Evolutionary conservation across 2,113 vertebrate species (phyloP).

Genomic region (Corapipo altera): DNA sequence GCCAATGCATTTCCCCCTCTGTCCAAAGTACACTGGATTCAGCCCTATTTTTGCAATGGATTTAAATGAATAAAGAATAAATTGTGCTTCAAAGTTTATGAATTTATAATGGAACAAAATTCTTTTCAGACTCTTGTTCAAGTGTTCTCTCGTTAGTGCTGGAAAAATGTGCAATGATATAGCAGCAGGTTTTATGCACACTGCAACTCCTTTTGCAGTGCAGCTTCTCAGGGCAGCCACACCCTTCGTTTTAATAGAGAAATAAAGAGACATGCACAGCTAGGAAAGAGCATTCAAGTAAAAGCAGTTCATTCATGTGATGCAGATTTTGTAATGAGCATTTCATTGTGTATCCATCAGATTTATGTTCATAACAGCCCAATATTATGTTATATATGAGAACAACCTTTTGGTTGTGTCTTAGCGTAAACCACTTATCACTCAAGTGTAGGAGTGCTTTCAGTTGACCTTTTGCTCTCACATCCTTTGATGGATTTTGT

Average conservation of each 20-base stretch:
- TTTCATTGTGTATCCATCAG: not conserved
- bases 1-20: not conserved
- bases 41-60: not conserved
- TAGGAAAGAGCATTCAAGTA: not conserved
- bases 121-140: not conserved
- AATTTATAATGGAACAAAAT: not conserved
- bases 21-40: not conserved
- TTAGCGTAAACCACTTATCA: fast-evolving
- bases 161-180: not conserved
- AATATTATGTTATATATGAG: not conserved
- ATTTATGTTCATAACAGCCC: not conserved
- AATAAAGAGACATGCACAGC: not conserved
- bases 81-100: not conserved
- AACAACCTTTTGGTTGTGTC: not conserved
- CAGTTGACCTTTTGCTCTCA: not conserved
- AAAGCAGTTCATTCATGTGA: not conserved
- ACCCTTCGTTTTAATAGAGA: not conserved
- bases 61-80: not conserved
- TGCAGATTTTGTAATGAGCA: not conserved
- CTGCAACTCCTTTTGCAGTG: not conserved
- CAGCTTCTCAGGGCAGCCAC: not conserved
- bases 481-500: not conserved
- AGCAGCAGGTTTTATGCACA: not conserved
- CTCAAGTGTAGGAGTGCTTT: not conserved
- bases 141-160: not conserved